Conservation (phyloP, 1,140 invertebrate species). For the Pseudomyrmex cubaensis region DNA sequence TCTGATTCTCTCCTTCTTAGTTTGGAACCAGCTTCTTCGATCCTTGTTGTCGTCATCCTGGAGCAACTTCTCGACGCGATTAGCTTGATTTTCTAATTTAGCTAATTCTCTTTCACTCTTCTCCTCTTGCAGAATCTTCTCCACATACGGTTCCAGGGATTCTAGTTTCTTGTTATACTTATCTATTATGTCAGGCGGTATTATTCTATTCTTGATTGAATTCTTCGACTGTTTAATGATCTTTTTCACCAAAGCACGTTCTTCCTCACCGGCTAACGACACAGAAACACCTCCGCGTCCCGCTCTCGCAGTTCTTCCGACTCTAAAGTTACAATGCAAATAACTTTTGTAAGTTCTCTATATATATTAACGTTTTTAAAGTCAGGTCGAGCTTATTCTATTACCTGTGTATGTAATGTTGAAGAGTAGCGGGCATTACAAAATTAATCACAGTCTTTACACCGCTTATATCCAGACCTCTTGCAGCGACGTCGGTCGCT, state of each 20-base stretch:
- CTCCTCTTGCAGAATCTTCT: constrained; percentile 93
- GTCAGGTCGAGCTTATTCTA: background rate
- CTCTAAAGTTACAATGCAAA: constrained; percentile 84
- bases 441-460: constrained; percentile 99
- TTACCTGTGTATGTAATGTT: constrained; percentile 97
- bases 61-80: constrained; percentile 91
- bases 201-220: constrained; percentile 94
- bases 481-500: constrained; percentile 98
- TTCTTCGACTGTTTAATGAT: constrained; percentile 94
- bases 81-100: constrained; percentile 94
- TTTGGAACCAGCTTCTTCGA: constrained; percentile 94
- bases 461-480: constrained; percentile 98
- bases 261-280: constrained; percentile 96
- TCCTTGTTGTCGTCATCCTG: constrained; percentile 83
- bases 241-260: constrained; percentile 95
- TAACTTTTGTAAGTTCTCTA: background rate
- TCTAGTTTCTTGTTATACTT: constrained; percentile 93
- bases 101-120: constrained; percentile 93
- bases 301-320: constrained; percentile 97
- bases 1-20: constrained; percentile 90
- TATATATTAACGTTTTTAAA: constrained; percentile 74
- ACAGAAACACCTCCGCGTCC: constrained; percentile 96
- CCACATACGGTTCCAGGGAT: constrained; percentile 91
- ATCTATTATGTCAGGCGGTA: constrained; percentile 94
- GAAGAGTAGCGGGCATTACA: constrained; percentile 96